Evolutionary conservation across 23 tunicate species (phyloP).

Genomic region (Botrylloides violaceus): DNA sequence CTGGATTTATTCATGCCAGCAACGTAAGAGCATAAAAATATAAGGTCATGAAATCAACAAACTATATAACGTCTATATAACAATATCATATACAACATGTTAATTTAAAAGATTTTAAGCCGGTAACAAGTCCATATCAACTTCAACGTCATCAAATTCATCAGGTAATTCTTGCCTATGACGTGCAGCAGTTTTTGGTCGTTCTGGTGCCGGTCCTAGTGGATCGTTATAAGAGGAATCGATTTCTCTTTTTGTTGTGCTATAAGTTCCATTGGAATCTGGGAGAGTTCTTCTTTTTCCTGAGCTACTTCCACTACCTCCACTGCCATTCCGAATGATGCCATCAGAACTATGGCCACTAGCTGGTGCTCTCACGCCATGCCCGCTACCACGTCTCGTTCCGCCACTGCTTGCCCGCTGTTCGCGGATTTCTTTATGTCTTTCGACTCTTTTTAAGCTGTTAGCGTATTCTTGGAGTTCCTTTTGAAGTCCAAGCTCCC

Average conservation of each 20-base stretch:
- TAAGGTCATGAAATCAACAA: too few relatives aligned
- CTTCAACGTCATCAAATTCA: slow-evolving; percentile 90
- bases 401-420: slow-evolving; percentile 33
- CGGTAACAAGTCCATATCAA: slow-evolving; percentile 83
- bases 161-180: slow-evolving; percentile 32
- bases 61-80: too few relatives aligned
- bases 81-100: too few relatives aligned
- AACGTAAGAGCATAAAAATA: too few relatives aligned
- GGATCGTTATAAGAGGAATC: slow-evolving; percentile 85
- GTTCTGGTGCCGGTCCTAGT: slow-evolving; percentile 79
- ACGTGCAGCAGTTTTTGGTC: slow-evolving; percentile 96
- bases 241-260: slow-evolving; percentile 19
- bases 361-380: slow-evolving; percentile 5
- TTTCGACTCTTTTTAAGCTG: slow-evolving; percentile 72
- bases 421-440: slow-evolving; percentile 38
- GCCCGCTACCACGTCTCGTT: slow-evolving; percentile 12
- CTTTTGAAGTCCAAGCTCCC: slow-evolving; percentile 73
- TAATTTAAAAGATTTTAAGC: slow-evolving; percentile 53
- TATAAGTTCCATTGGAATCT: slow-evolving; percentile 5
- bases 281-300: slow-evolving; percentile 24
- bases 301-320: slow-evolving; percentile 21
- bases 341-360: slow-evolving; percentile 25
- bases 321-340: slow-evolving; percentile 4
- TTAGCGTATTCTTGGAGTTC: slow-evolving; percentile 85
- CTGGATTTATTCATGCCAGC: too few relatives aligned